A percentile compares a stretch with the other conserved stretches of the same genome.
Evolutionary conservation across 2,113 vertebrate species (phyloP).

Genomic region (Petroica traversi): DNA sequence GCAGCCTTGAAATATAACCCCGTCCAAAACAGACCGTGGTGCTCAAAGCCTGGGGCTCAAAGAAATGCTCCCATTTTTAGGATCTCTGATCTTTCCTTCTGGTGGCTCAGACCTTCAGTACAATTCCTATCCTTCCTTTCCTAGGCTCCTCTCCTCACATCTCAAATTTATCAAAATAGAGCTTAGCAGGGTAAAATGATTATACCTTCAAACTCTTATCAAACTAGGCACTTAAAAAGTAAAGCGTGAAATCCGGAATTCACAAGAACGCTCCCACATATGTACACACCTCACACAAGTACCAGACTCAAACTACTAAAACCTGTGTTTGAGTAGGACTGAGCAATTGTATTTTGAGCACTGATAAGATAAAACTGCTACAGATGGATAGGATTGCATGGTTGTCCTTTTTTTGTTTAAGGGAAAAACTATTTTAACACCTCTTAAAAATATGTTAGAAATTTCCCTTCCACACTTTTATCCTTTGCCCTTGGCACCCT

Average conservation of each 20-base stretch:
- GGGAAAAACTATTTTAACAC: neutral
- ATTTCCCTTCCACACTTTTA: neutral
- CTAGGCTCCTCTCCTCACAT: neutral
- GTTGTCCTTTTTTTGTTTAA: neutral
- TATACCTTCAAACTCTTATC: neutral
- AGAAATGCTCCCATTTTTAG: neutral
- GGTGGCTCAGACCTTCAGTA: neutral
- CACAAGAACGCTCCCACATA: neutral
- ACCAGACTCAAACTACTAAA: neutral
- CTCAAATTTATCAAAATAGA: neutral
- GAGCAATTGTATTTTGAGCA: neutral
- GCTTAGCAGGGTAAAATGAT: neutral
- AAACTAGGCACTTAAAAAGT: neutral
- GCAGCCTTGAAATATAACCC: neutral
- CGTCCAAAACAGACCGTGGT: neutral
- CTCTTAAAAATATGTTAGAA: neutral
- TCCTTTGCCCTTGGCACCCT: neutral
- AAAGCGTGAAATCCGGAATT: neutral
- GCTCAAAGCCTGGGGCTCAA: neutral
- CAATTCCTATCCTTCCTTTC: neutral
- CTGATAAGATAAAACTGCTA: neutral
- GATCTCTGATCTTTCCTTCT: neutral
- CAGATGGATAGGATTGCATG: neutral
- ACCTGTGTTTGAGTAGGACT: neutral
- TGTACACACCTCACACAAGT: neutral